Evolutionary conservation across 2,888 invertebrate species (phyloP), one percentile per base, ranked within the genome.

Genomic region (Erynnis tages): DNA sequence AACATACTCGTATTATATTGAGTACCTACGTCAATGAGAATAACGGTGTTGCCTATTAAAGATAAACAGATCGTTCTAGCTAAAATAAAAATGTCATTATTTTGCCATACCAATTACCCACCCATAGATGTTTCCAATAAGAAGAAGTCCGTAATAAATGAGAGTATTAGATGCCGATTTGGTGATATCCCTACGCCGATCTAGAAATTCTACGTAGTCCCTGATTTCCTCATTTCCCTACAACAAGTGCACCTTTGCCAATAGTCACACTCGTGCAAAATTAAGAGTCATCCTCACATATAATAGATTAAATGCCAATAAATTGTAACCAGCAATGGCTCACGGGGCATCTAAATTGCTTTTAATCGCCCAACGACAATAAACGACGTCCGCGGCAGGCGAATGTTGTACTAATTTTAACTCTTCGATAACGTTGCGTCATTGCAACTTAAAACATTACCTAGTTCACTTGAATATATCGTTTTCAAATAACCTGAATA

Each of bases 401-500:
- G 79, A 75, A 76, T 70, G 80, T 78, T 82, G 84, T 82, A 82
- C 85, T 76, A 83, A 81, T 82, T 82, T 79, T 71, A 61, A 67
- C 71, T 67, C 70, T n/a, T 52, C 44, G 75, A 67, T 75, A 69
- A 64, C 57, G 76, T 86, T 85, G 77, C 85, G 79, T 83, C 81
- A 79, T 67, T 62, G 69, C 67, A 69, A 65, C 76, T 27, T 46
- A 34, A 44, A 44, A 30, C 32, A 41, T 41, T 40, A 23, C 23
- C 30, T 25, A 41, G 25, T 11, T 16, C 72, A 70, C 71, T 74
- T 73, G 79, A 73, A 79, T 82, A 79, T 81, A 75, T 82, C 35
- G 13, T 83, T 82, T 81, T 81, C 67, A 76, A 82, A 83, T 78
- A 67, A 65, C 37, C 23, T 67, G 67, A 76, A 76, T 72, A n/a